Conservation (phyloP, 1,140 invertebrate genomes). For the Penaeus vannamei region DNA sequence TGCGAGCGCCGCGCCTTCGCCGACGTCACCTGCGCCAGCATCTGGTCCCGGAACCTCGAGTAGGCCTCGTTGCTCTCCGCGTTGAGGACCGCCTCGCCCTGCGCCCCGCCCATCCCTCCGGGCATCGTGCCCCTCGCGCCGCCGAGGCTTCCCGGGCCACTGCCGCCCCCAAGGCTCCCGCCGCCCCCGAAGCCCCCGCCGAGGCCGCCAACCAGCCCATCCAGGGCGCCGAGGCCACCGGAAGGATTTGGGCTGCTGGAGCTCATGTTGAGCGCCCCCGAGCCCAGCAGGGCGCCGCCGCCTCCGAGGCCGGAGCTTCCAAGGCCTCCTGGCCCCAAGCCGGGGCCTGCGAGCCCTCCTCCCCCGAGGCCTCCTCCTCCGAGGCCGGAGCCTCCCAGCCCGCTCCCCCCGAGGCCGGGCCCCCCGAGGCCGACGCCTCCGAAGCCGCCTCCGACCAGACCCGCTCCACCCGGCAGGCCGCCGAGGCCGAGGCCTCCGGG, state of each 20-base stretch:
- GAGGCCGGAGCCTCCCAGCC: neutral
- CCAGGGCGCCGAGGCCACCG: too few species aligned
- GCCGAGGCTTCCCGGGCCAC: neutral
- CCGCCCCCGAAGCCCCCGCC: neutral
- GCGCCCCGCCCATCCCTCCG: conserved; percentile 69
- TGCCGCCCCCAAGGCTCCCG: neutral
- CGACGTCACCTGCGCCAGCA: conserved; percentile 78
- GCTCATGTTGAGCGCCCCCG: too few species aligned
- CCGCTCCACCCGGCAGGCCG: neutral
- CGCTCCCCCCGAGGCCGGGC: neutral
- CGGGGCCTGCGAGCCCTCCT: neutral
- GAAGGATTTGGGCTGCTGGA: too few species aligned
- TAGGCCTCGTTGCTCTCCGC: conserved; percentile 77
- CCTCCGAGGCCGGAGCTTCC: too few species aligned
- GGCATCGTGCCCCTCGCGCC: conserved; percentile 64
- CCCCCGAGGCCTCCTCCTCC: neutral
- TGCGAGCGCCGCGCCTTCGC: conserved; percentile 73
- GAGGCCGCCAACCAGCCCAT: too few species aligned
- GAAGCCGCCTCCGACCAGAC: neutral
- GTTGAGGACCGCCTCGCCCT: conserved; percentile 73
- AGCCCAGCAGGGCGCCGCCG: too few species aligned
- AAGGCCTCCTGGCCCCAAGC: too few species aligned
- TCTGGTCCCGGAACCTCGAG: conserved; percentile 78
- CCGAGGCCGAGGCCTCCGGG: neutral
- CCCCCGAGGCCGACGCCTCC: neutral